Evolutionary conservation across 2,113 vertebrate genomes (phyloP).

Genomic region (Callorhinus ursinus): DNA sequence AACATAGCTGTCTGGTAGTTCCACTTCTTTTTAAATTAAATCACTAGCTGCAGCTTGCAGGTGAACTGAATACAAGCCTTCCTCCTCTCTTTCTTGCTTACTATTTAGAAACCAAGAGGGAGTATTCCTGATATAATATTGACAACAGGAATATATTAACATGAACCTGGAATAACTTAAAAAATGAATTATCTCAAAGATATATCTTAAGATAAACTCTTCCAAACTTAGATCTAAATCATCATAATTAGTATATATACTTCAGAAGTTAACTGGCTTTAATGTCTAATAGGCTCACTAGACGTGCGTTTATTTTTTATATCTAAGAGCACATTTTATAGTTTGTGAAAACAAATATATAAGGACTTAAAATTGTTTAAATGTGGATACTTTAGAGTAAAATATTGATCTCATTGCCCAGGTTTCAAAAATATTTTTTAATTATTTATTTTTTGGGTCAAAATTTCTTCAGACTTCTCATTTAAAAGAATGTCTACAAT

Average conservation of each 20-base stretch:
- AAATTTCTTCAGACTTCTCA: neutral
- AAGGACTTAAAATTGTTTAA: neutral
- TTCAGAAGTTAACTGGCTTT: neutral
- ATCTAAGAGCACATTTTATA: neutral
- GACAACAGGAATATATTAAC: neutral
- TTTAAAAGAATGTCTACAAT: neutral
- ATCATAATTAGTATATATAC: neutral
- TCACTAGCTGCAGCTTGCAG: neutral
- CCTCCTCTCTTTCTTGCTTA: neutral
- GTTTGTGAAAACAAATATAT: neutral
- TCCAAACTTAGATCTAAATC: neutral
- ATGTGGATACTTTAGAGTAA: neutral
- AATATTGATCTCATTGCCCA: neutral
- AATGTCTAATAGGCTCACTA: neutral
- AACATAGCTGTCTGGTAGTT: neutral
- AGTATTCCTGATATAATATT: neutral
- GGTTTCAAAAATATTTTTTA: neutral
- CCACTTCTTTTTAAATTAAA: neutral
- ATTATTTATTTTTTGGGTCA: neutral
- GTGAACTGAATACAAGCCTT: neutral
- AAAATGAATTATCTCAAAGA: neutral
- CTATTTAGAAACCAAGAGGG: neutral
- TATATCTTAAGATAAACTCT: neutral
- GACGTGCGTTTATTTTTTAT: neutral
- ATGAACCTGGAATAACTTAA: neutral